Percentiles rank a stretch among this genome's conserved stretches.
These are phyloP conservation scores for Noctilio leporinus DNA, from an alignment of 2,113 vertebrate species.

Conservation along the genomic window DNA sequence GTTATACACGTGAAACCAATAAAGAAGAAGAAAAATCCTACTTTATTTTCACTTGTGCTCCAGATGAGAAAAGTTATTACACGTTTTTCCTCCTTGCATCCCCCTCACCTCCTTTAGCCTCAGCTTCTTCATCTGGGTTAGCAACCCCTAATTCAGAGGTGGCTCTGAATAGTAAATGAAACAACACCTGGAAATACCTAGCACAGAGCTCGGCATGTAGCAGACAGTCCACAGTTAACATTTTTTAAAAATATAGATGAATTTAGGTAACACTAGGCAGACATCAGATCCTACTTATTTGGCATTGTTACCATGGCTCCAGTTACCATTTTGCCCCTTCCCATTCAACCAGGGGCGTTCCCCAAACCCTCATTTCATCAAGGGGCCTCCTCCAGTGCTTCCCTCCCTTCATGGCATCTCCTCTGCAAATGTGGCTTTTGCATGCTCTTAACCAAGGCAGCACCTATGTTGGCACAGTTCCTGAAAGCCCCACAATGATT, in stretches of 20 bases:
- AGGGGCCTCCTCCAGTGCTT: not conserved
- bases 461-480: not conserved
- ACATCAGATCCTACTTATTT: not conserved
- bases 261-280: not conserved
- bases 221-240: not conserved
- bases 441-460: not conserved
- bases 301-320: not conserved
- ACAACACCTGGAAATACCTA: not conserved
- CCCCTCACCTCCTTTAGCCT: not conserved
- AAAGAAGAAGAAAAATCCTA: not conserved
- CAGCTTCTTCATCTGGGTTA: not conserved
- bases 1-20: not conserved
- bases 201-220: not conserved
- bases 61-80: conserved; percentile 5
- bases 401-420: not conserved
- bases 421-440: not conserved
- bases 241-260: too few relatives aligned
- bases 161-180: not conserved
- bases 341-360: not conserved
- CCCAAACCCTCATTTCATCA: not conserved
- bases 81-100: not conserved
- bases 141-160: not conserved
- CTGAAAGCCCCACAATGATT: not conserved
- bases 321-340: not conserved
- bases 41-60: conserved; percentile 23